These are phyloP conservation scores for Neoaliturus tenellus DNA, from an alignment of 2,888 invertebrate species.

Conservation along the genomic window DNA sequence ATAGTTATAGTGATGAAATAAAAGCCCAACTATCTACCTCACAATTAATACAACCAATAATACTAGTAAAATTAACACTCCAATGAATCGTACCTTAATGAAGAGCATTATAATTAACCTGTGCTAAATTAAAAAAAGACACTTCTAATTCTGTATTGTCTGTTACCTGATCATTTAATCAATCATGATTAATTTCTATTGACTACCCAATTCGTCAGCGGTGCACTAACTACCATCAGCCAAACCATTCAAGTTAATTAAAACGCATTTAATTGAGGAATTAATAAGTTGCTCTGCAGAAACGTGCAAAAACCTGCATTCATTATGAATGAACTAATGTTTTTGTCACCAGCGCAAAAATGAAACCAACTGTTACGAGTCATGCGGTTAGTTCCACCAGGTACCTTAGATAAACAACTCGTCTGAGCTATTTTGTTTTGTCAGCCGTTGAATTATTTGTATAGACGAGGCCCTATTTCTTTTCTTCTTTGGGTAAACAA, in stretches of 20 bases:
- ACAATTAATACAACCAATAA: too few relatives aligned
- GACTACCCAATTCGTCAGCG: conserved; percentile 7
- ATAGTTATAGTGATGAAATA: too few relatives aligned
- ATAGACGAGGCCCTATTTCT: conserved; percentile 56
- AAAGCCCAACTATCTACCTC: too few relatives aligned
- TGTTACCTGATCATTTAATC: too few relatives aligned
- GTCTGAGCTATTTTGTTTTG: conserved; percentile 59
- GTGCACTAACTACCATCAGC: conserved; percentile 32
- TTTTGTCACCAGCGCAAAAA: conserved; percentile 6
- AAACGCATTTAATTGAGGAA: conserved; percentile 4
- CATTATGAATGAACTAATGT: background rate
- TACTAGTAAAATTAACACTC: too few relatives aligned
- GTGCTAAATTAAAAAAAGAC: too few relatives aligned
- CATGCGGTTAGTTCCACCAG: conserved; percentile 50
- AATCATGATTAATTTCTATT: conserved; percentile 1
- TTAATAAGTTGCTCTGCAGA: background rate
- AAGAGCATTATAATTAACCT: too few relatives aligned
- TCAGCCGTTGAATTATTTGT: conserved; percentile 55
- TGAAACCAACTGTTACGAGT: conserved; percentile 28
- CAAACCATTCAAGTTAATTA: conserved; percentile 42
- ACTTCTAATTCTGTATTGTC: too few relatives aligned
- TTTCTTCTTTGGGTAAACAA: conserved; percentile 52
- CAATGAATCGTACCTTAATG: too few relatives aligned
- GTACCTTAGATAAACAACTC: conserved; percentile 62
- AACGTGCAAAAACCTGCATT: conserved; percentile 24